These are phyloP conservation scores for Gymnoscopelus braueri DNA, from an alignment of 2,797 vertebrate genomes.

Conservation along the genomic window DNA sequence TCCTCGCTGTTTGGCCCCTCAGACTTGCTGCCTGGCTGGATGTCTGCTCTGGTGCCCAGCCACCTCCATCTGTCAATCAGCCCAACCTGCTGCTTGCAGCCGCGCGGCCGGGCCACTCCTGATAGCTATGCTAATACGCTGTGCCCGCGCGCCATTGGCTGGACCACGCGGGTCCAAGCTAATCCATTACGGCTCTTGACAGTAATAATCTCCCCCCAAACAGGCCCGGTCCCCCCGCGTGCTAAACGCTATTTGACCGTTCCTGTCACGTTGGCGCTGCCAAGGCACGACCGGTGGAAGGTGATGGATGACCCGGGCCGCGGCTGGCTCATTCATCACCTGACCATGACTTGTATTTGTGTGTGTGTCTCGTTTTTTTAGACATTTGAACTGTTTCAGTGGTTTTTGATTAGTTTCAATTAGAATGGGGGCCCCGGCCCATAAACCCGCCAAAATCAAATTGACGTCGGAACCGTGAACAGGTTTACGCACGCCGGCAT, in stretches of 20 bases:
- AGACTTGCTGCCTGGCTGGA: slow-evolving; percentile 65
- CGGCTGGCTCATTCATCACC: slow-evolving; percentile 72
- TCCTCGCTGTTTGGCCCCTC: slow-evolving; percentile 70
- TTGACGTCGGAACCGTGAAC: neutral
- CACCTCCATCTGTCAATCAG: slow-evolving; percentile 81
- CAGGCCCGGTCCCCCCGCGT: slow-evolving; percentile 70
- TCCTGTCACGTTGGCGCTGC: slow-evolving; percentile 76
- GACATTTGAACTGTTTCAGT: slow-evolving; percentile 55
- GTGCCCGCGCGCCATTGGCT: slow-evolving; percentile 68
- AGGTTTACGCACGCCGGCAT: neutral
- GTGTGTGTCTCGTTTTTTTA: slow-evolving; percentile 33
- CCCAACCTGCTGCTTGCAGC: slow-evolving; percentile 60
- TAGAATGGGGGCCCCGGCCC: slow-evolving; percentile 25
- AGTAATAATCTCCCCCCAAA: slow-evolving; percentile 80
- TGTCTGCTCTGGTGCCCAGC: slow-evolving; percentile 73
- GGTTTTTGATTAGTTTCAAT: slow-evolving; percentile 66
- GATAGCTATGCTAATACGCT: slow-evolving; percentile 81
- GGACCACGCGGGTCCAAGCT: slow-evolving; percentile 66
- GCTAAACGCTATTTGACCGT: slow-evolving; percentile 84
- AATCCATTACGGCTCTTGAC: slow-evolving; percentile 82
- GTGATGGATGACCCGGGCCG: slow-evolving; percentile 78
- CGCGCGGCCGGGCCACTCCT: slow-evolving; percentile 67
- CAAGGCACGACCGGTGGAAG: slow-evolving; percentile 46
- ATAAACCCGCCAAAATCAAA: neutral
- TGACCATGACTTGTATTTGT: slow-evolving; percentile 64